Conservation (phyloP, 53 echinoderm and acorn worm genomes). For the Temnopleurus reevesii region DNA sequence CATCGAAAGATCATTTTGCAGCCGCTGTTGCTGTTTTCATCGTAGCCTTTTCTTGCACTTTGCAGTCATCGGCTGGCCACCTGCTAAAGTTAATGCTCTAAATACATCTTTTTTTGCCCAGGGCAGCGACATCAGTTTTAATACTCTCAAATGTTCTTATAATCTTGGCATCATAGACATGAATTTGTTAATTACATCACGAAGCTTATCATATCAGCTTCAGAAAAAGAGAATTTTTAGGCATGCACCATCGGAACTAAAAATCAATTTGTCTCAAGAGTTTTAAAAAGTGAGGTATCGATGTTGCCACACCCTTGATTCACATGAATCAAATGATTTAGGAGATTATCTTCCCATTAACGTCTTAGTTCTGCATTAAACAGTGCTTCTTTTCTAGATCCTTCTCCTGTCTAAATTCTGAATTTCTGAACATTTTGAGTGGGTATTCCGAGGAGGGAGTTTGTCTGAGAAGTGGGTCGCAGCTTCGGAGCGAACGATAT, state of each 20-base stretch:
- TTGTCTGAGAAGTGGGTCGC: slow-evolving; percentile 13
- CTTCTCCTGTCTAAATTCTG: neutral
- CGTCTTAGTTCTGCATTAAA: neutral
- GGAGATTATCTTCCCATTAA: neutral
- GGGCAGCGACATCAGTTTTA: too few species aligned
- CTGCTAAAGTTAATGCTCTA: too few species aligned
- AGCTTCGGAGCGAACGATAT: neutral
- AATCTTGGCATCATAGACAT: too few species aligned
- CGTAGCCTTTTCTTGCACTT: neutral
- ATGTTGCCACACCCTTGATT: too few species aligned
- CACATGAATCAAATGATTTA: neutral
- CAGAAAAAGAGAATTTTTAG: too few species aligned
- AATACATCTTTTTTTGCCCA: too few species aligned
- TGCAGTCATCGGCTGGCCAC: neutral
- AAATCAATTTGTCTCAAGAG: too few species aligned
- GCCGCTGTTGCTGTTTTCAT: neutral
- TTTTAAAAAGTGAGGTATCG: neutral
- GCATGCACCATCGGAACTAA: too few species aligned
- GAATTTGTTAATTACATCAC: too few species aligned
- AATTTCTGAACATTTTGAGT: neutral
- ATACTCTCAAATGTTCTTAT: too few species aligned
- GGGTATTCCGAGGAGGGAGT: neutral
- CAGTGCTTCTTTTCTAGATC: neutral
- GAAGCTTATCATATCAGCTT: too few species aligned
- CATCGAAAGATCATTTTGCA: neutral